These are phyloP conservation scores for Amblyopsis rosae DNA, from an alignment of 2,113 vertebrate species.

Conservation along the genomic window DNA sequence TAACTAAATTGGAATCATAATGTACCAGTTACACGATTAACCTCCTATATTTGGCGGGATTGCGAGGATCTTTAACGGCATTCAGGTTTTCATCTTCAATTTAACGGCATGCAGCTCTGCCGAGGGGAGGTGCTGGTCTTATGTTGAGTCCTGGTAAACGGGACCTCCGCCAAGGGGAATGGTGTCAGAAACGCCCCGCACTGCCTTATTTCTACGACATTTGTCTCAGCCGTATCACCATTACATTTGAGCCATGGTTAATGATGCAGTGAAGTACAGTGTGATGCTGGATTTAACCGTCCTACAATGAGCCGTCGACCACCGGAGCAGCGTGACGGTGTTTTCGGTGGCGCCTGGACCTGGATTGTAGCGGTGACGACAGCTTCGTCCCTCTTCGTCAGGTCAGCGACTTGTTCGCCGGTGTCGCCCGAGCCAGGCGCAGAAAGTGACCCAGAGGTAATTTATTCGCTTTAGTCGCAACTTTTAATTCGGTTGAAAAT, in stretches of 20 bases:
- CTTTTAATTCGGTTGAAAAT: too few species aligned
- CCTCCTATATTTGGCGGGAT: too few species aligned
- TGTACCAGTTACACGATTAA: too few species aligned
- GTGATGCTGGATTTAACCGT: background rate
- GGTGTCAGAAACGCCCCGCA: too few species aligned
- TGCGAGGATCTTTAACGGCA: too few species aligned
- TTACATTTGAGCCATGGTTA: background rate
- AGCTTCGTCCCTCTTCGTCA: background rate
- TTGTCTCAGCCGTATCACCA: background rate
- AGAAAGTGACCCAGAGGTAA: slow-evolving; percentile 53
- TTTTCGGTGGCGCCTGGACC: slow-evolving; percentile 33
- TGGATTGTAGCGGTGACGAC: slow-evolving; percentile 23
- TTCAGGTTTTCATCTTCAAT: too few species aligned
- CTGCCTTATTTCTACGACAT: background rate
- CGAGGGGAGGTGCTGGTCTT: background rate
- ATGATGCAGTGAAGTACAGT: background rate
- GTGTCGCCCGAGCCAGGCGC: slow-evolving; percentile 3
- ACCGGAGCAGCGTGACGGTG: slow-evolving; percentile 6
- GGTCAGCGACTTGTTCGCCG: slow-evolving; percentile 22
- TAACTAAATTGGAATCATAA: too few species aligned
- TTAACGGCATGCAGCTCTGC: too few species aligned
- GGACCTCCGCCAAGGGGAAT: background rate
- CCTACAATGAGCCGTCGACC: slow-evolving; percentile 40
- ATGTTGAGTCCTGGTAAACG: background rate
- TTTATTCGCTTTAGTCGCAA: too few species aligned